These are phyloP conservation scores for Actenoides lindsayi DNA, from an alignment of 2,113 vertebrate genomes.

Conservation along the genomic window DNA sequence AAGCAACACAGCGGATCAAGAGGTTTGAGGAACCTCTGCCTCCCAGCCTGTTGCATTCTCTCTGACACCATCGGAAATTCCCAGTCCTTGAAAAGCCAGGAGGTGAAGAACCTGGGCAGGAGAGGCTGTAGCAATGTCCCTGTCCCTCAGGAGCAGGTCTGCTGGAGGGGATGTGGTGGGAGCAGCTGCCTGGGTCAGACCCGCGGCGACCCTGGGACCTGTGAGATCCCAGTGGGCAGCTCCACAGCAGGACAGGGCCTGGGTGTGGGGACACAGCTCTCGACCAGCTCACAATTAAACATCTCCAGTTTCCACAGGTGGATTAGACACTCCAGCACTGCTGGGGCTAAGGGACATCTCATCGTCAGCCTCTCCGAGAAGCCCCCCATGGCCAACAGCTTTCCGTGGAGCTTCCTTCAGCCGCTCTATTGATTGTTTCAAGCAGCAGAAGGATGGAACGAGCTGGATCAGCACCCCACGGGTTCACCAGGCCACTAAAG, in stretches of 20 bases:
- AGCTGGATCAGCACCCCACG: not conserved
- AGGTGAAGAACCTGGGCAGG: not conserved
- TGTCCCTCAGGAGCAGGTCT: not conserved
- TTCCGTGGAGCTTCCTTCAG: not conserved
- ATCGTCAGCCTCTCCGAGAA: not conserved
- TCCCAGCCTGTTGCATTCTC: not conserved
- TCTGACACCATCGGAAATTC: not conserved
- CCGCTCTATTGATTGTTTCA: not conserved
- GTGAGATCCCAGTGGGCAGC: not conserved
- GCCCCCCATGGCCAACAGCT: not conserved
- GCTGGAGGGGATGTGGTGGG: not conserved
- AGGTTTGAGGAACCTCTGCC: not conserved
- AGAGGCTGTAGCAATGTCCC: not conserved
- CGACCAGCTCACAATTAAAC: not conserved
- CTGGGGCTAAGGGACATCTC: fast-evolving
- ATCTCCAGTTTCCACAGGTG: not conserved
- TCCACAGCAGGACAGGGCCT: not conserved
- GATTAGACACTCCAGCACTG: not conserved
- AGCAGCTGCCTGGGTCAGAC: not conserved
- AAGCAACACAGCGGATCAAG: not conserved
- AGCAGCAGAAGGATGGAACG: not conserved
- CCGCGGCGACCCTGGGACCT: fast-evolving
- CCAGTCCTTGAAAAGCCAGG: not conserved
- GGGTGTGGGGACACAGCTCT: not conserved
- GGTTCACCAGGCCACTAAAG: not conserved